Percentiles rank a stretch among this genome's conserved stretches.
These are phyloP conservation scores for Danio kyathit DNA, from an alignment of 2,797 vertebrate genomes.

Conservation along the genomic window DNA sequence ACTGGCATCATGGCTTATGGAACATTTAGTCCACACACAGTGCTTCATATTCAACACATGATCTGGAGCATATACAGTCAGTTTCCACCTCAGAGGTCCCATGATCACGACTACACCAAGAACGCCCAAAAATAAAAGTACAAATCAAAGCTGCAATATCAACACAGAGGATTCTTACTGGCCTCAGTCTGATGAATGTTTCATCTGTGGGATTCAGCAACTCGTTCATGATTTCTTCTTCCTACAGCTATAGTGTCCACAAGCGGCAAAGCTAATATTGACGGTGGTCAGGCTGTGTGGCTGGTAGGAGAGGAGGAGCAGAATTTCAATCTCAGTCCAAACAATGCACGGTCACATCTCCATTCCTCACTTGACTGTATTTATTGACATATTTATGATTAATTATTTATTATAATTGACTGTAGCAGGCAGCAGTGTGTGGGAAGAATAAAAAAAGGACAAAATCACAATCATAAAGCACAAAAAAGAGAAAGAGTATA, in stretches of 20 bases:
- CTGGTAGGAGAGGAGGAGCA: neutral
- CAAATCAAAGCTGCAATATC: slow-evolving; percentile 8
- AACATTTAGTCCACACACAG: slow-evolving; percentile 14
- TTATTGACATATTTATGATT: slow-evolving; percentile 20
- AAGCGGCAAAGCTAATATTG: slow-evolving; percentile 7
- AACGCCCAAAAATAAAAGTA: neutral
- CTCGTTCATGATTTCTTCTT: slow-evolving; percentile 10
- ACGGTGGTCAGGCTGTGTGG: neutral
- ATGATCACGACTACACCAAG: neutral
- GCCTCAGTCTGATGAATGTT: neutral
- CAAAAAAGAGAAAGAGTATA: too few species aligned
- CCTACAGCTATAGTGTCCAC: neutral
- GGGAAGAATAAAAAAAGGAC: neutral
- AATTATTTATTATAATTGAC: slow-evolving; percentile 25
- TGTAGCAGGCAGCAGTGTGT: slow-evolving; percentile 7
- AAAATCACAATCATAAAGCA: too few species aligned
- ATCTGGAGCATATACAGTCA: neutral
- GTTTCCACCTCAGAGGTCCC: neutral
- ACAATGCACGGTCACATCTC: slow-evolving; percentile 1
- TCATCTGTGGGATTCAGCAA: neutral
- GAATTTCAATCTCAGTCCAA: neutral
- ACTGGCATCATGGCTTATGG: neutral
- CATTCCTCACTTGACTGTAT: neutral
- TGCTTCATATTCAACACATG: neutral
- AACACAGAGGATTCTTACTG: neutral